Conservation (phyloP, 2,797 vertebrate species). For the Gobionotothen gibberifrons region DNA sequence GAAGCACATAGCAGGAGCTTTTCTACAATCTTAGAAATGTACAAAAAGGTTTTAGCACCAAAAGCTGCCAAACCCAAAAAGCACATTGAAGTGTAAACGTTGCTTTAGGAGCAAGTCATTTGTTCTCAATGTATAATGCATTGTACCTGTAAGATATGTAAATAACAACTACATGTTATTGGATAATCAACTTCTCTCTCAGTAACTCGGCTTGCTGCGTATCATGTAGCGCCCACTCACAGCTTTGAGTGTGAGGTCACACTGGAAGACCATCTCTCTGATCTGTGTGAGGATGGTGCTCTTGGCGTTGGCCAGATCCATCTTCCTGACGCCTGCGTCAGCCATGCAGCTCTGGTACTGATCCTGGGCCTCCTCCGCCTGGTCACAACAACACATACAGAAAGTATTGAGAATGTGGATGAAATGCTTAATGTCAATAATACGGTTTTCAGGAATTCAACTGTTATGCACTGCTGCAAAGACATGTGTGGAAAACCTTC, state of each 20-base stretch:
- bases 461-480: not conserved
- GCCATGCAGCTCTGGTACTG: slow-evolving; percentile 91
- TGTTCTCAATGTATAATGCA: not conserved
- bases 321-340: slow-evolving; percentile 89
- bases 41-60: not conserved
- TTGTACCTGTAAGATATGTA: not conserved
- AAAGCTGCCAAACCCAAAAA: not conserved
- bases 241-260: slow-evolving; percentile 98
- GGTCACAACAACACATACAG: slow-evolving; percentile 18
- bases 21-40: not conserved
- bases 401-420: slow-evolving; percentile 74
- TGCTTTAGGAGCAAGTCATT: not conserved
- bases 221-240: slow-evolving; percentile 81
- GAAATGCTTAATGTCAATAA: not conserved
- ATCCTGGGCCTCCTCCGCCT: slow-evolving; percentile 95
- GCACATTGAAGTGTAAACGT: not conserved
- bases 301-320: slow-evolving; percentile 90
- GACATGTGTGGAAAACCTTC: not conserved
- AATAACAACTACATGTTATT: not conserved
- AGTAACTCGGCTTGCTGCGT: not conserved
- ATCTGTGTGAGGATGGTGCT: slow-evolving; percentile 93
- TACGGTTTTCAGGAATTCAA: not conserved
- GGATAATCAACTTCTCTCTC: not conserved
- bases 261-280: slow-evolving; percentile 94
- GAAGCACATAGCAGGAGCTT: not conserved